phyloP scores from a whole-genome alignment of 1,140 invertebrate species.

The Lepidurus arcticus region DNA sequence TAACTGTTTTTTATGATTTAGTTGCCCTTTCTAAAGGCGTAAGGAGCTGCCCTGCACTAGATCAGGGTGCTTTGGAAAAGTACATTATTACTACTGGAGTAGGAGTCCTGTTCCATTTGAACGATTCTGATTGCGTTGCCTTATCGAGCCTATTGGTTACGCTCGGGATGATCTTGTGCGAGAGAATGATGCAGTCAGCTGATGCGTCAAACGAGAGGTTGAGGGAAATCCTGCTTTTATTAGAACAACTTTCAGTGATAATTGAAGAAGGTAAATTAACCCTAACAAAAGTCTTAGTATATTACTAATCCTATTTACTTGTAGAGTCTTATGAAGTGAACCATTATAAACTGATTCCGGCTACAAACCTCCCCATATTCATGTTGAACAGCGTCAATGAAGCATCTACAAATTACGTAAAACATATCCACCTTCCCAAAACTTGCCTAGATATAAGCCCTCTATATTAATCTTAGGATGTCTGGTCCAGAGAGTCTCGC shows the following conservation, averaged over 20 bases:
- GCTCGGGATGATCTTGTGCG: not conserved
- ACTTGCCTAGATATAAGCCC: not conserved
- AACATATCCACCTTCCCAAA: not conserved
- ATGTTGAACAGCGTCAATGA: slow-evolving; percentile 4
- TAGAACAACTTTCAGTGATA: not conserved
- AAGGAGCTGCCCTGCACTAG: not conserved
- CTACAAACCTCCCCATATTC: not conserved
- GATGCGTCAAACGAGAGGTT: not conserved
- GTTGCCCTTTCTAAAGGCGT: not conserved
- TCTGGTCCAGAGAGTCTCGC: not conserved
- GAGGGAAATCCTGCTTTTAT: not conserved
- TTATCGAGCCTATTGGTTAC: not conserved
- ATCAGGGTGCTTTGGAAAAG: not conserved
- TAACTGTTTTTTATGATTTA: not conserved
- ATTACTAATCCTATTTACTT: not conserved
- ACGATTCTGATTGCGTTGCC: slow-evolving; percentile 1
- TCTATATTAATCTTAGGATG: not conserved
- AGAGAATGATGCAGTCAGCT: not conserved
- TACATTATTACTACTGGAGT: not conserved
- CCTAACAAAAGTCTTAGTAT: not conserved
- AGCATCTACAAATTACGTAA: not conserved
- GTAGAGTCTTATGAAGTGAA: not conserved
- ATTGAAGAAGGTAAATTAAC: not conserved
- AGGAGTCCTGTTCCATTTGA: not conserved
- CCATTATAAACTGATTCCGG: not conserved